These are phyloP conservation scores for Peromyscus californicus DNA, from an alignment of 2,113 vertebrate genomes.

Conservation along the genomic window DNA sequence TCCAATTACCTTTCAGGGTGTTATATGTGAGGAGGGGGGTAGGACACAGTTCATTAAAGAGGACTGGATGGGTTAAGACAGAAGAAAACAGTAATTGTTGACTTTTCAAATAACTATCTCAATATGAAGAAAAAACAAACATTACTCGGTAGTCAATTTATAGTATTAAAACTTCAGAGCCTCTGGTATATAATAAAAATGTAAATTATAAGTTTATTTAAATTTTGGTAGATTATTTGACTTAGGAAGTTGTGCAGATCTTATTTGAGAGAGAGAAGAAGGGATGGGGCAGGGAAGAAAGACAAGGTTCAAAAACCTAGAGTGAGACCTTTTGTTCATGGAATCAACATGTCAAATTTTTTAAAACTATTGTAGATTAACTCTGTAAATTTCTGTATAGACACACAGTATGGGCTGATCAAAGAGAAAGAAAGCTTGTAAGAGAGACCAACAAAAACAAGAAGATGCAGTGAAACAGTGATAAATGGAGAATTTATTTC, in stretches of 20 bases:
- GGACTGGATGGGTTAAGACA: background rate
- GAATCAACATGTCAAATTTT: constrained; percentile 6
- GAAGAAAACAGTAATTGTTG: background rate
- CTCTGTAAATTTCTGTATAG: constrained; percentile 64
- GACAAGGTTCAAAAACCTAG: constrained; percentile 5
- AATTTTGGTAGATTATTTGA: background rate
- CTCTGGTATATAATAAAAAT: background rate
- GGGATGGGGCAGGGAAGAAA: background rate
- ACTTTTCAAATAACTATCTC: constrained; percentile 11
- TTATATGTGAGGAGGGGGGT: background rate
- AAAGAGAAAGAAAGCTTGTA: constrained; percentile 71
- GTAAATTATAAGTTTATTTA: constrained; percentile 2
- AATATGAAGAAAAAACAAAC: background rate
- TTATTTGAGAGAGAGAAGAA: background rate
- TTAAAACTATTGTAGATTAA: constrained; percentile 14
- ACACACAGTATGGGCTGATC: constrained; percentile 68
- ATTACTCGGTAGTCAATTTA: background rate
- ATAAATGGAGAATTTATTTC: constrained; percentile 71
- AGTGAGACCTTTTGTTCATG: constrained; percentile 53
- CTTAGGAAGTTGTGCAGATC: background rate
- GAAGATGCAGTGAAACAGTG: constrained; percentile 72
- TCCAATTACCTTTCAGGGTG: background rate
- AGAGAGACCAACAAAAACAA: constrained; percentile 81
- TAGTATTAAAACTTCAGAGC: background rate
- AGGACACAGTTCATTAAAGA: background rate